phyloP scores from a whole-genome alignment of 2,888 invertebrate genomes.

The Sialis fuliginosa region DNA sequence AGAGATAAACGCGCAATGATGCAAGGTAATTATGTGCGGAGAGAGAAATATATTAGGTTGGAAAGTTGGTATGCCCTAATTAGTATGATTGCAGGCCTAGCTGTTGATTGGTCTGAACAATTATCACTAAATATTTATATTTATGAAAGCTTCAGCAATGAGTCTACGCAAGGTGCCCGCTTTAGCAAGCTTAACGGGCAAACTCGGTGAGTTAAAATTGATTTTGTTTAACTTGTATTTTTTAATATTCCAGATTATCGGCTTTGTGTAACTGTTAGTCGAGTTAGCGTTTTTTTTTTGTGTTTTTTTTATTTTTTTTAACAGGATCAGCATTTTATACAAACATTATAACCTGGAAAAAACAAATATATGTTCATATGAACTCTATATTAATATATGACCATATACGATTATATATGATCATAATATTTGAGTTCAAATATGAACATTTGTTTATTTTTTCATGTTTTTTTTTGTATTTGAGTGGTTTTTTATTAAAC shows the following conservation, averaged over 20 bases:
- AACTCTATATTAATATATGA: too few relatives aligned
- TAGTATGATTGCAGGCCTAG: constrained; percentile 3
- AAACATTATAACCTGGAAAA: too few relatives aligned
- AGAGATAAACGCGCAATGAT: too few relatives aligned
- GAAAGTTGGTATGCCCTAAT: not conserved
- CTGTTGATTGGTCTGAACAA: constrained; percentile 4
- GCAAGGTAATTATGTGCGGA: not conserved
- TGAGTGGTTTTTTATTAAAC: too few relatives aligned
- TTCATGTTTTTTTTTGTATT: too few relatives aligned
- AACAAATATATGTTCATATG: too few relatives aligned
- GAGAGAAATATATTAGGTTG: not conserved
- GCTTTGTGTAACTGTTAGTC: constrained; percentile 1
- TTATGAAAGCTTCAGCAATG: constrained; percentile 27
- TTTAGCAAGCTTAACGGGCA: constrained; percentile 77
- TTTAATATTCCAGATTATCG: constrained; percentile 1
- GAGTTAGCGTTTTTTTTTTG: not conserved
- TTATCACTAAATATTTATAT: constrained; percentile 20
- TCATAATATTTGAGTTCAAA: too few relatives aligned
- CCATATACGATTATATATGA: too few relatives aligned
- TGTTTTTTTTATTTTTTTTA: too few relatives aligned
- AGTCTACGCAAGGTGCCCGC: constrained; percentile 50
- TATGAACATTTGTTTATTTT: too few relatives aligned
- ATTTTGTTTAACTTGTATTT: not conserved
- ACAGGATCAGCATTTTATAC: too few relatives aligned
- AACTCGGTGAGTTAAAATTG: constrained; percentile 64